Percentiles rank a stretch among this genome's conserved stretches.
phyloP scores from a whole-genome alignment of 2,888 invertebrate genomes.

The Melitaea athalia region DNA sequence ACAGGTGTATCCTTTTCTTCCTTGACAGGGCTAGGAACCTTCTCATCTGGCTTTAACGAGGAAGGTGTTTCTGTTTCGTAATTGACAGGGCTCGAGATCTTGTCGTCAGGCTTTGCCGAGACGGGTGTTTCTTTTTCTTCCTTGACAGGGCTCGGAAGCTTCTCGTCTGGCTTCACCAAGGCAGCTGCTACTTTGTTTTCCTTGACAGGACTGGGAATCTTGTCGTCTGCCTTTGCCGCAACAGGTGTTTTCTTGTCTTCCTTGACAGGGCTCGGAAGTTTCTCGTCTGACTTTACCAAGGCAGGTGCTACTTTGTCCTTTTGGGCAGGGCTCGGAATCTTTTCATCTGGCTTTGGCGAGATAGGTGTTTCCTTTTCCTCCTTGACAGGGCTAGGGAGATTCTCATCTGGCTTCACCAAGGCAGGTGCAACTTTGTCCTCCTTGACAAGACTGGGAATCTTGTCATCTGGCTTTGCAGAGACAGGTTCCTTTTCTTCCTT shows the following conservation, averaged over 20 bases:
- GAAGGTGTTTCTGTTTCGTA: neutral
- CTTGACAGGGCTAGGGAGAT: slow-evolving; percentile 3
- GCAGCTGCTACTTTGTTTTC: neutral
- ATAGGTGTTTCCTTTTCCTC: neutral
- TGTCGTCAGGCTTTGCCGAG: slow-evolving; percentile 10
- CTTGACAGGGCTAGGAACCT: slow-evolving; percentile 18
- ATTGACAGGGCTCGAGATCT: neutral
- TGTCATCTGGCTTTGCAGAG: neutral
- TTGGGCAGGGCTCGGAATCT: neutral
- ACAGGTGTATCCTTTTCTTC: slow-evolving; percentile 26
- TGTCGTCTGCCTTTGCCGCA: neutral
- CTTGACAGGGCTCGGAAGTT: too few relatives aligned
- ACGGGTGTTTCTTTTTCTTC: neutral
- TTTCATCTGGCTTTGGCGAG: neutral
- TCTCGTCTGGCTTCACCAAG: slow-evolving; percentile 21
- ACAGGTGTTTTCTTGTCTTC: too few relatives aligned
- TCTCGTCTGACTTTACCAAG: too few relatives aligned
- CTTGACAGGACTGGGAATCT: slow-evolving; percentile 29
- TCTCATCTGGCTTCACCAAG: slow-evolving; percentile 15
- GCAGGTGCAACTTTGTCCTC: slow-evolving; percentile 1
- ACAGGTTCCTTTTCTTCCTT: slow-evolving; percentile 18
- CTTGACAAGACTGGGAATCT: neutral
- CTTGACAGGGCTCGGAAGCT: slow-evolving; percentile 22
- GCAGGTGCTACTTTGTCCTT: slow-evolving; percentile 23
- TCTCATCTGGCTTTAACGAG: slow-evolving; percentile 10